Conservation (phyloP, 2,888 invertebrate species). For the Apodemia duryi region DNA sequence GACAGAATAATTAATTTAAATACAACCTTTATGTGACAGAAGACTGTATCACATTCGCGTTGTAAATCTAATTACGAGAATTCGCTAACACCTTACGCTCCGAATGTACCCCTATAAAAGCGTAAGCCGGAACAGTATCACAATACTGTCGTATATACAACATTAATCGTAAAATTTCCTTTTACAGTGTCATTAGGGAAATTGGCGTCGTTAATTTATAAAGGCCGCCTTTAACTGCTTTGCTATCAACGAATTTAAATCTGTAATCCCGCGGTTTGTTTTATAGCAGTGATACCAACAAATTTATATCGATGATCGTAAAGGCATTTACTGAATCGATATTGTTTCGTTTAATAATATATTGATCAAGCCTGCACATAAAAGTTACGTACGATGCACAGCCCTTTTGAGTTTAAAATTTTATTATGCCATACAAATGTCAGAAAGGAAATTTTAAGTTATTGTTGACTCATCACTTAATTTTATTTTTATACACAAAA, state of each 20-base stretch:
- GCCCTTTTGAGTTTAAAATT: background rate
- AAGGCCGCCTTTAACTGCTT: constrained; percentile 62
- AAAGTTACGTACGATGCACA: background rate
- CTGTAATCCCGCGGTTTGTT: constrained; percentile 73
- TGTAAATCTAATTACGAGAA: constrained; percentile 25
- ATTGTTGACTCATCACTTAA: background rate
- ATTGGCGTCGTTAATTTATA: constrained; percentile 75
- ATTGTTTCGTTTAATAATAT: constrained; percentile 47
- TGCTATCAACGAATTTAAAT: constrained; percentile 72
- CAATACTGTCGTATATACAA: constrained; percentile 37
- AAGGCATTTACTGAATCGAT: constrained; percentile 52
- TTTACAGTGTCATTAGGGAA: constrained; percentile 77
- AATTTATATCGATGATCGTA: constrained; percentile 59
- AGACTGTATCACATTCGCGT: constrained; percentile 30
- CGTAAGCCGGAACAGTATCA: constrained; percentile 22
- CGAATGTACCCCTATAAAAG: constrained; percentile 16
- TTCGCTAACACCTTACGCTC: constrained; percentile 24
- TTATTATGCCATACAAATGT: background rate
- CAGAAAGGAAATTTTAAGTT: background rate
- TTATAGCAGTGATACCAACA: constrained; percentile 63
- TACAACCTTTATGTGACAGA: constrained; percentile 43
- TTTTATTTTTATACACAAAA: too few species aligned
- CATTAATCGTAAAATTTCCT: constrained; percentile 69
- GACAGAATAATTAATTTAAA: constrained; percentile 66
- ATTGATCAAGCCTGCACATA: constrained; percentile 16